phyloP scores from a whole-genome alignment of 2,888 invertebrate genomes.

The Macaria notata region DNA sequence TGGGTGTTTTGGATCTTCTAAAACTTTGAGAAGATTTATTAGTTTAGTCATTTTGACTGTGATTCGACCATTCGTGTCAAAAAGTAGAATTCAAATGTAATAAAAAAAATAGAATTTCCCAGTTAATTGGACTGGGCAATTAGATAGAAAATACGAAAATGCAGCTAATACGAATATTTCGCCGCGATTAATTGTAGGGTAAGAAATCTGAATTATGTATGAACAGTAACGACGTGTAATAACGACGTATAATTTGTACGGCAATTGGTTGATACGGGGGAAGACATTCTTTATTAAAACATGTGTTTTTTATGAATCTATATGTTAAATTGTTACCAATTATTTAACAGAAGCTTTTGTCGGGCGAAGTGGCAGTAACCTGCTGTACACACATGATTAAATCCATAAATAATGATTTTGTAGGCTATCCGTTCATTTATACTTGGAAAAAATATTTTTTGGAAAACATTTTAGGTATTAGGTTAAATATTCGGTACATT shows the following conservation, averaged over 20 bases:
- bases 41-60: constrained; percentile 26
- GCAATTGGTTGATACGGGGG: constrained; percentile 30
- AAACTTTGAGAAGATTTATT: constrained; percentile 28
- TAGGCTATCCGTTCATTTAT: no score
- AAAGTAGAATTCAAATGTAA: constrained; percentile 22
- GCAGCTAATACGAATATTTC: constrained; percentile 47
- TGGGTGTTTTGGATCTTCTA: constrained; percentile 52
- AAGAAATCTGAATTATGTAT: constrained; percentile 42
- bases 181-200: constrained; percentile 49
- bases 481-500: no score
- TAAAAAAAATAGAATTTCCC: constrained; percentile 12
- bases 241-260: constrained; percentile 38
- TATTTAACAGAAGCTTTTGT: no score
- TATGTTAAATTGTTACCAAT: no score
- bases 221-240: constrained; percentile 18
- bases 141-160: constrained; percentile 31
- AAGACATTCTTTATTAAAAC: constrained; percentile 7
- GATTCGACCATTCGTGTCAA: constrained; percentile 7
- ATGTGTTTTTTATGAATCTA: no score
- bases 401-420: no score
- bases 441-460: no score
- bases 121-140: constrained; percentile 44
- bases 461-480: no score
- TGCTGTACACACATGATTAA: no score
- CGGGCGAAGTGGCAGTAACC: no score